A percentile compares a stretch with the other conserved stretches of the same genome.
phyloP scores from a whole-genome alignment of 2,113 vertebrate species.

The Scolopax mira region DNA sequence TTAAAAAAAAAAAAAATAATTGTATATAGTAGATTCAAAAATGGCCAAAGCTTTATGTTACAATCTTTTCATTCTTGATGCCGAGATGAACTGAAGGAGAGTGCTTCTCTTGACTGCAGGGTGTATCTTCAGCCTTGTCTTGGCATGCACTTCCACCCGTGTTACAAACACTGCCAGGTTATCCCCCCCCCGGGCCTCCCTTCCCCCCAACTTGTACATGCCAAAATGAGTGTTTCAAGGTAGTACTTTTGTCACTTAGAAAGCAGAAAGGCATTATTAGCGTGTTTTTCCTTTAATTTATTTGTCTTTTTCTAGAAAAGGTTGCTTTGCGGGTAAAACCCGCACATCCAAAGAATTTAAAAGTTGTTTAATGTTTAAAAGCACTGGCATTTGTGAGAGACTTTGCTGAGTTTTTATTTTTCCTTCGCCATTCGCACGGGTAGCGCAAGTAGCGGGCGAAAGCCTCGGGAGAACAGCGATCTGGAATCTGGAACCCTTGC shows the following conservation, averaged over 20 bases:
- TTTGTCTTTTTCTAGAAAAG: constrained; percentile 79
- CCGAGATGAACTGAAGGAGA: constrained; percentile 81
- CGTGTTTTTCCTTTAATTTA: constrained; percentile 79
- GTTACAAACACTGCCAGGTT: constrained; percentile 91
- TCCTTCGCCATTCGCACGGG: constrained; percentile 81
- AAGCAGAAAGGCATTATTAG: constrained; percentile 80
- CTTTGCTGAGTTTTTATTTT: constrained; percentile 54
- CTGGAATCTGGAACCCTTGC: constrained; percentile 79
- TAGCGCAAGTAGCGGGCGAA: constrained; percentile 79
- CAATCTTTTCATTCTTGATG: constrained; percentile 84
- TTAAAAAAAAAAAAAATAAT: constrained; percentile 77
- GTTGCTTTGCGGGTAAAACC: constrained; percentile 86
- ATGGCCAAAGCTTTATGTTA: constrained; percentile 86
- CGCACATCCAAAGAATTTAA: constrained; percentile 87
- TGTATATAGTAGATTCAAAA: constrained; percentile 94
- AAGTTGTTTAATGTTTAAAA: constrained; percentile 81
- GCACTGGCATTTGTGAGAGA: constrained; percentile 88
- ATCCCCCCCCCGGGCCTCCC: constrained; percentile 56
- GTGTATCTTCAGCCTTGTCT: constrained; percentile 83
- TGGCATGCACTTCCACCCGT: constrained; percentile 84
- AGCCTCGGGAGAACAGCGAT: constrained; percentile 78
- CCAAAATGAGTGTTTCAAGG: constrained; percentile 82
- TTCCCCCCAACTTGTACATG: constrained; percentile 76
- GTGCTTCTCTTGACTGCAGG: constrained; percentile 76
- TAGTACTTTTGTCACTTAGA: constrained; percentile 83